Evolutionary conservation across 2,888 invertebrate species (phyloP).

Genomic region (Pyralis farinalis): DNA sequence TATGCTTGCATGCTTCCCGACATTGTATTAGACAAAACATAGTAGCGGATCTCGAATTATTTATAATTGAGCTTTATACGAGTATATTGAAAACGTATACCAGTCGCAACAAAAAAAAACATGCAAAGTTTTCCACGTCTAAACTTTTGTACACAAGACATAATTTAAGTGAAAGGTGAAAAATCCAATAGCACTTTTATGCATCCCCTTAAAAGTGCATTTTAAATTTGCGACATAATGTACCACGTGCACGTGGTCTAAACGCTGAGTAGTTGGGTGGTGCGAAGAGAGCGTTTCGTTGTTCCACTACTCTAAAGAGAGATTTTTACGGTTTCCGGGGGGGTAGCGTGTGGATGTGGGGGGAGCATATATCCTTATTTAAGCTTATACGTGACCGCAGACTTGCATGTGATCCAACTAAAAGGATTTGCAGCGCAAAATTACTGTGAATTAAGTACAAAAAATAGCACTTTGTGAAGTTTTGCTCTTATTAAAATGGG

Average conservation of each 20-base stretch:
- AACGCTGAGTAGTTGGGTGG: slow-evolving; percentile 42
- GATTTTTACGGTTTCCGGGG: slow-evolving; percentile 63
- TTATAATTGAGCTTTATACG: too few relatives aligned
- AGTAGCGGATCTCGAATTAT: too few relatives aligned
- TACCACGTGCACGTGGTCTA: slow-evolving; percentile 34
- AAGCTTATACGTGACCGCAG: slow-evolving; percentile 57
- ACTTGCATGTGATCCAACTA: slow-evolving; percentile 51
- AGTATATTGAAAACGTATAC: too few relatives aligned
- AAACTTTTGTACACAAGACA: too few relatives aligned
- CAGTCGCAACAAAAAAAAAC: too few relatives aligned
- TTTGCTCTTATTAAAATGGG: too few relatives aligned
- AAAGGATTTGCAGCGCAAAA: slow-evolving; percentile 39
- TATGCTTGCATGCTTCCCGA: too few relatives aligned
- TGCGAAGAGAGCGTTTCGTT: slow-evolving; percentile 65
- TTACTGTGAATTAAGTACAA: slow-evolving; percentile 25
- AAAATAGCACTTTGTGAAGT: too few relatives aligned
- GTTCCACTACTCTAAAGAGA: slow-evolving; percentile 64
- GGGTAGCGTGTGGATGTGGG: slow-evolving; percentile 18
- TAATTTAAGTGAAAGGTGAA: not conserved
- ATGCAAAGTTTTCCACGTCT: too few relatives aligned
- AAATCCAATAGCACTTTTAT: slow-evolving; percentile 12
- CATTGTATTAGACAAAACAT: too few relatives aligned
- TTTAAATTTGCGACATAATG: slow-evolving; percentile 36
- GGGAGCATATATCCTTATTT: slow-evolving; percentile 58
- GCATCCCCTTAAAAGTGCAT: slow-evolving; percentile 26